These are phyloP conservation scores for Coenobita brevimanus DNA, from an alignment of 1,140 invertebrate species.

Conservation along the genomic window DNA sequence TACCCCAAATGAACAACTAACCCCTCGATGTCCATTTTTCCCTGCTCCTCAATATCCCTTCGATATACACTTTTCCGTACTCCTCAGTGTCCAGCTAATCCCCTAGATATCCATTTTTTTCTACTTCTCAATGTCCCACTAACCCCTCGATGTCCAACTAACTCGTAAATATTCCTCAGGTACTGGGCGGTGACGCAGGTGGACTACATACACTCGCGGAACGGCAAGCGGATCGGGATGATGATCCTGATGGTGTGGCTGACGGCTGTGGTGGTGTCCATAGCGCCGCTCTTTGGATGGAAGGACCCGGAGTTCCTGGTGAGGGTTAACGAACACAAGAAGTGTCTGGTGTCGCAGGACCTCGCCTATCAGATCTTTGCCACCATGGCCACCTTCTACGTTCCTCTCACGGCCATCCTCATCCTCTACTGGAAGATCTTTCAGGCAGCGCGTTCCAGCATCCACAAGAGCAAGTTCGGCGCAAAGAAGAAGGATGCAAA, in stretches of 20 bases:
- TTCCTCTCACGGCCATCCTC: conserved; percentile 92
- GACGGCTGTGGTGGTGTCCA: conserved; percentile 91
- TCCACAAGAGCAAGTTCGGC: conserved; percentile 76
- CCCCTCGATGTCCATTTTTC: no score
- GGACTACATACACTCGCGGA: conserved; percentile 93
- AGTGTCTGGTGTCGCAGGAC: conserved; percentile 83
- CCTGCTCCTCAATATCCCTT: no score
- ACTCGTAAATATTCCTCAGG: no score
- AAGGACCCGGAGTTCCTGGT: conserved; percentile 83
- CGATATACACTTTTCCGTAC: no score
- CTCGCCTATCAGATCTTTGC: conserved; percentile 87
- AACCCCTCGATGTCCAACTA: no score
- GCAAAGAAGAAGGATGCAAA: conserved; percentile 49
- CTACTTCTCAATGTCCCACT: background rate
- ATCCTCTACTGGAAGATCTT: conserved; percentile 96
- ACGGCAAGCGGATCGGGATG: conserved; percentile 86
- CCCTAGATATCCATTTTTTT: background rate
- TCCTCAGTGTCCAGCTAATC: no score
- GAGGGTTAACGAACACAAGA: conserved; percentile 68
- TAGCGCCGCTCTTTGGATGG: conserved; percentile 94
- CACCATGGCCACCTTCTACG: conserved; percentile 94
- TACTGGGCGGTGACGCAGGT: conserved; percentile 97
- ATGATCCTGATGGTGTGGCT: conserved; percentile 97
- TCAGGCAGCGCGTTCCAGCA: conserved; percentile 89
- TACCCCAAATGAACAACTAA: no score